phyloP scores from a whole-genome alignment of 2,888 invertebrate species.

The Hedychridium roseum region DNA sequence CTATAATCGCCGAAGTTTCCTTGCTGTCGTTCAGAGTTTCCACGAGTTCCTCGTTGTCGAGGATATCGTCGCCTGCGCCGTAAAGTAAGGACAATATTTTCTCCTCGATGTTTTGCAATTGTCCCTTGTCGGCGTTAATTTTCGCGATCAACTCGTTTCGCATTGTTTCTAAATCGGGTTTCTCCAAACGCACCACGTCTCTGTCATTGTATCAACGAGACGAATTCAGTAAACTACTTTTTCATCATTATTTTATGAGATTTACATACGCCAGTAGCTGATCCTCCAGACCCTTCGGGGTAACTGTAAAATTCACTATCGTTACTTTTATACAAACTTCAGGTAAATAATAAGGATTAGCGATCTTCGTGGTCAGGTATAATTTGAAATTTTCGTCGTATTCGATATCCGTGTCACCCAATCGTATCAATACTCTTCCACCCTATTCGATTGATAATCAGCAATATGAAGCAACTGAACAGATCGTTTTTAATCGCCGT shows the following conservation, averaged over 20 bases:
- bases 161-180: slow-evolving; percentile 85
- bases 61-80: slow-evolving; percentile 85
- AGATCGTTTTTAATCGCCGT: neutral
- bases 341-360: slow-evolving; percentile 93
- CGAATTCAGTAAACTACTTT: neutral
- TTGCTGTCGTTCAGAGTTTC: slow-evolving; percentile 90
- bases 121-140: slow-evolving; percentile 86
- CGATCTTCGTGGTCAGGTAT: slow-evolving; percentile 89
- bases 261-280: slow-evolving; percentile 84
- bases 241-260: too few species aligned
- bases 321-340: slow-evolving; percentile 94
- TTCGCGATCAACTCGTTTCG: slow-evolving; percentile 84
- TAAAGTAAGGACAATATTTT: slow-evolving; percentile 86
- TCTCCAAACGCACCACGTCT: slow-evolving; percentile 89
- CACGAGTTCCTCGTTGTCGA: slow-evolving; percentile 93
- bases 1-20: slow-evolving; percentile 90
- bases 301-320: slow-evolving; percentile 92
- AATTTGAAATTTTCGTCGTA: slow-evolving; percentile 86
- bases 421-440: slow-evolving; percentile 81
- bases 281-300: slow-evolving; percentile 88
- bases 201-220: slow-evolving; percentile 56
- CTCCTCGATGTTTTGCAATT: slow-evolving; percentile 86
- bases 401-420: slow-evolving; percentile 90
- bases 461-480: neutral
- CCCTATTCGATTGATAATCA: slow-evolving; percentile 63